A percentile compares a stretch with the other conserved stretches of the same genome.
Evolutionary conservation across 2,797 vertebrate species (phyloP).

Genomic region (Eulemur coronatus): DNA sequence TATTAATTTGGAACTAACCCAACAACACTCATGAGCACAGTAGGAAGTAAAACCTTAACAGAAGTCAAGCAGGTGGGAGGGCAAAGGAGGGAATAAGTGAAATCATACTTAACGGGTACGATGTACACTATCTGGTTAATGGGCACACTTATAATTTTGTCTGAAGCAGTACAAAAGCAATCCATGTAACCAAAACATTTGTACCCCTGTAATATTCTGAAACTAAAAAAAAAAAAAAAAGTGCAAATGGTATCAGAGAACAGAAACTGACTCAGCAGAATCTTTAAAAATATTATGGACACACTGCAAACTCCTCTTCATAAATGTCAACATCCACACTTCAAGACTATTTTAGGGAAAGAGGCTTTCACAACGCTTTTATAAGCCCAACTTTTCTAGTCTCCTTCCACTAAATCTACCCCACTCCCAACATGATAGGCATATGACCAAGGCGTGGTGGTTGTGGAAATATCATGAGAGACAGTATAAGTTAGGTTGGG

Average conservation of each 20-base stretch:
- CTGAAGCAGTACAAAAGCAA: no score
- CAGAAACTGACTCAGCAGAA: background rate
- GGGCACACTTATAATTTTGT: no score
- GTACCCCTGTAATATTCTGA: no score
- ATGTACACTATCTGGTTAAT: no score
- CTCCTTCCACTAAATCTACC: background rate
- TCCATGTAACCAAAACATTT: no score
- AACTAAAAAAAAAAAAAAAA: no score
- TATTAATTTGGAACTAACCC: no score
- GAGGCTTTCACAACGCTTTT: conserved; percentile 28
- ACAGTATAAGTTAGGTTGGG: background rate
- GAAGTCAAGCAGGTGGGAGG: no score
- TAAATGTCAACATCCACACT: conserved; percentile 2
- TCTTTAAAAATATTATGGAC: background rate
- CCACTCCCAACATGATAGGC: background rate
- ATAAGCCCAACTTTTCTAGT: background rate
- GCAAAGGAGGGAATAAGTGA: no score
- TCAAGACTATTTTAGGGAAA: background rate
- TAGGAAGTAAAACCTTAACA: no score
- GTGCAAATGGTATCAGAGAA: background rate
- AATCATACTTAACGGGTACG: no score
- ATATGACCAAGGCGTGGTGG: background rate
- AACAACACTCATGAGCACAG: no score
- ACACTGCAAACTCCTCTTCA: background rate
- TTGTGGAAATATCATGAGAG: background rate